These are phyloP conservation scores for Marmota monax DNA, from an alignment of 2,113 vertebrate genomes.

Conservation along the genomic window DNA sequence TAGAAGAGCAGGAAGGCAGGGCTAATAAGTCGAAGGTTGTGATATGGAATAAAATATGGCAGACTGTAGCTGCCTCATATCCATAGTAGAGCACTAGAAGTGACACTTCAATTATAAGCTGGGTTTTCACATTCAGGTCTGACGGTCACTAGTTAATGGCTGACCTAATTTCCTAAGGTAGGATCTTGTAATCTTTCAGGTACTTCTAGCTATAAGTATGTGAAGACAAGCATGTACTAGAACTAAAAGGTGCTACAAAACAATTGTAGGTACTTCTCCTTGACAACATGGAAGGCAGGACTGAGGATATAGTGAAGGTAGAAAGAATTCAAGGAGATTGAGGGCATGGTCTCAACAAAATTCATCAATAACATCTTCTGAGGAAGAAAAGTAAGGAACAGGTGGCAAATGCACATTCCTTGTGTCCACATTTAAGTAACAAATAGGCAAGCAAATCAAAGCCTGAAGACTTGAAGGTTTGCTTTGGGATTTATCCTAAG, in stretches of 20 bases:
- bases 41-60: background rate
- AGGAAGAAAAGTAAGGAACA: background rate
- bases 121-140: too few relatives aligned
- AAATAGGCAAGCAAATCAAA: background rate
- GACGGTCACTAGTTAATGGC: too few relatives aligned
- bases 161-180: too few relatives aligned
- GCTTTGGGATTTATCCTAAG: background rate
- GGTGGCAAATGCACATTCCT: background rate
- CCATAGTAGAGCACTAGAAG: background rate
- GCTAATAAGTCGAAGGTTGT: background rate
- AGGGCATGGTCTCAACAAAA: background rate
- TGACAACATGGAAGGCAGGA: background rate
- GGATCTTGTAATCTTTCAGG: too few relatives aligned
- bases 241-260: background rate
- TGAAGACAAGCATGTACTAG: background rate
- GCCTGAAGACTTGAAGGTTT: background rate
- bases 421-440: background rate
- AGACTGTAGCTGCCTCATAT: background rate
- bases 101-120: background rate
- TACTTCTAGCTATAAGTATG: too few relatives aligned
- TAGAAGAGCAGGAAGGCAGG: background rate
- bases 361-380: background rate
- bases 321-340: background rate
- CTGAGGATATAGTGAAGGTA: background rate
- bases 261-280: background rate